These are phyloP conservation scores for Perizoma affinitatum DNA, from an alignment of 2,888 invertebrate genomes.

Conservation along the genomic window DNA sequence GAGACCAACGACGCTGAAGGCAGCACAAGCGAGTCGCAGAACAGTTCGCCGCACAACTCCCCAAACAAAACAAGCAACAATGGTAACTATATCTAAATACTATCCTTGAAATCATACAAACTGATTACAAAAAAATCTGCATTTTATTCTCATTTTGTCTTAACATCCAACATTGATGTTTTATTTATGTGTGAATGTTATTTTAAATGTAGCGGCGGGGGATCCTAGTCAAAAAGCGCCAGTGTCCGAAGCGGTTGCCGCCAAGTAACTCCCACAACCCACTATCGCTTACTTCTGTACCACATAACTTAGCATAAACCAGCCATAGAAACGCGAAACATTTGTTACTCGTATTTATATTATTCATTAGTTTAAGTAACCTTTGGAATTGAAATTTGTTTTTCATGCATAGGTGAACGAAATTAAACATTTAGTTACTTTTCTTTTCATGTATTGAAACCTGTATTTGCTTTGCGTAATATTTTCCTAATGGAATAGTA, in stretches of 20 bases:
- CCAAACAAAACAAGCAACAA: conserved; percentile 67
- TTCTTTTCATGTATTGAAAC: conserved; percentile 43
- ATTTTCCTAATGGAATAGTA: conserved; percentile 71
- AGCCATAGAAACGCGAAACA: conserved; percentile 75
- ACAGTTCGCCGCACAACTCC: conserved; percentile 69
- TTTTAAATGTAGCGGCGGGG: conserved; percentile 57
- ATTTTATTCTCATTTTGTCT: no score
- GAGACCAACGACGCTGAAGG: conserved; percentile 72
- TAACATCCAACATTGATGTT: no score
- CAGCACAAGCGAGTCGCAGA: conserved; percentile 73
- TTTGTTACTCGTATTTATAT: conserved; percentile 78
- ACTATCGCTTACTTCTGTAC: conserved; percentile 64
- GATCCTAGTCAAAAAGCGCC: conserved; percentile 63
- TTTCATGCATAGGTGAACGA: conserved; percentile 70
- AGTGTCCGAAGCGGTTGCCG: conserved; percentile 54
- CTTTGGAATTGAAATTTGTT: conserved; percentile 76
- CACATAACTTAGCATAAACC: conserved; percentile 59
- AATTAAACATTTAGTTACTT: conserved; percentile 56
- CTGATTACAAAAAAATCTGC: no score
- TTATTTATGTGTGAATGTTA: conserved; percentile 1
- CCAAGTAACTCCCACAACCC: conserved; percentile 57
- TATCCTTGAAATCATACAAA: no score
- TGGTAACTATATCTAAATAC: conserved; percentile 48
- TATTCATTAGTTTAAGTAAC: conserved; percentile 72
- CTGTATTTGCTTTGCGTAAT: conserved; percentile 65